These are phyloP conservation scores for Platyrinchus mystaceus DNA, from an alignment of 2,797 vertebrate genomes.

Conservation along the genomic window DNA sequence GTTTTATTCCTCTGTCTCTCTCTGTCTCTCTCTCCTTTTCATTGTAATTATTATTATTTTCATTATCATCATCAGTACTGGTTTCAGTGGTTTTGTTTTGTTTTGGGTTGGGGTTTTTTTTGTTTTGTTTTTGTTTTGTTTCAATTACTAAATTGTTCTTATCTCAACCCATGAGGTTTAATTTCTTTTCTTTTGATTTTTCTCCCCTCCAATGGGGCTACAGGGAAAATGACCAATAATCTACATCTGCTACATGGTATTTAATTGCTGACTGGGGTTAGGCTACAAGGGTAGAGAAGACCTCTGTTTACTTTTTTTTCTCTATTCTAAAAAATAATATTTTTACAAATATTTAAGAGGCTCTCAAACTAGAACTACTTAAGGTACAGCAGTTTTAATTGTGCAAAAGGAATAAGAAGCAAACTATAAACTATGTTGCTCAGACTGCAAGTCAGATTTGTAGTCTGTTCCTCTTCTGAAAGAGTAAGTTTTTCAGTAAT, in stretches of 20 bases:
- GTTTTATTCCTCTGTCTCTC: not conserved
- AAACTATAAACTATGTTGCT: not conserved
- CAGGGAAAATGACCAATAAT: not conserved
- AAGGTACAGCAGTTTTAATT: not conserved
- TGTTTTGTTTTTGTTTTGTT: not conserved
- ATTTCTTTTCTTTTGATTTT: not conserved
- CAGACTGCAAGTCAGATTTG: not conserved
- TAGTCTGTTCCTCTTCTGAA: not conserved
- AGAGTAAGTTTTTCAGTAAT: not conserved
- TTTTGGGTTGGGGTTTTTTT: not conserved
- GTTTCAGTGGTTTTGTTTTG: not conserved
- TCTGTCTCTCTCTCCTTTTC: not conserved
- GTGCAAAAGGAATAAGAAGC: not conserved
- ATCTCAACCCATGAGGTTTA: not conserved
- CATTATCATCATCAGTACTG: rapidly evolving
- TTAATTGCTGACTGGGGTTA: not conserved
- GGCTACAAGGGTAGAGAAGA: not conserved
- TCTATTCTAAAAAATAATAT: not conserved
- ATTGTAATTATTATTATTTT: not conserved
- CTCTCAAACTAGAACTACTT: not conserved
- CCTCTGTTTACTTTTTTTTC: not conserved
- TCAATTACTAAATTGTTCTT: not conserved
- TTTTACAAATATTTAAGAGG: not conserved
- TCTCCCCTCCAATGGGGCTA: rapidly evolving
- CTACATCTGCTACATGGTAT: not conserved